A percentile compares a stretch with the other conserved stretches of the same genome.
These are phyloP conservation scores for Diachasma alloeum DNA, from an alignment of 1,140 invertebrate species.

Conservation along the genomic window DNA sequence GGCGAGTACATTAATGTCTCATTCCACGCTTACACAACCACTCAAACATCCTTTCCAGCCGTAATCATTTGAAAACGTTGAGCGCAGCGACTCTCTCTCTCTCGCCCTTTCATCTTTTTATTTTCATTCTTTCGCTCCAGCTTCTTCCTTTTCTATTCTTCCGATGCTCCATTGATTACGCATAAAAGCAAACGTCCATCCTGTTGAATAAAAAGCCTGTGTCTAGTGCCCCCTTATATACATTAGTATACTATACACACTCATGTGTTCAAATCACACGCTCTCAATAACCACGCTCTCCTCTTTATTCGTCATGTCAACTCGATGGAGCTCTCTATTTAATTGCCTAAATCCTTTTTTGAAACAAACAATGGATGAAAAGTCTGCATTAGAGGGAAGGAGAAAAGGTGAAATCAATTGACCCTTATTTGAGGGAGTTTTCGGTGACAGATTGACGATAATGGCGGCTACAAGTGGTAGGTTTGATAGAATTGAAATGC, in stretches of 20 bases:
- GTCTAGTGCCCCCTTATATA: neutral
- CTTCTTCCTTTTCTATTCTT: neutral
- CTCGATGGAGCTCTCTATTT: constrained; percentile 4
- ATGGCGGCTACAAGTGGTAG: neutral
- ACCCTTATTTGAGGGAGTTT: neutral
- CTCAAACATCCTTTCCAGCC: neutral
- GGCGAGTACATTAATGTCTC: constrained; percentile 14
- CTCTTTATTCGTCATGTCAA: neutral
- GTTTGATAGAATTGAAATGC: neutral
- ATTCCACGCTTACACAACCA: neutral
- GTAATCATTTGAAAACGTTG: neutral
- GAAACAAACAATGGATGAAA: neutral
- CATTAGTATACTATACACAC: neutral
- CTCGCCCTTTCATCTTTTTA: neutral
- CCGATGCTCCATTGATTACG: constrained; percentile 1
- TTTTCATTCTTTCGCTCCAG: neutral
- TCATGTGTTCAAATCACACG: constrained; percentile 16
- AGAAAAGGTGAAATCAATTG: neutral
- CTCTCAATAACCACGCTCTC: neutral
- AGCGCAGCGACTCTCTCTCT: neutral
- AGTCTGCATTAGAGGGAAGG: neutral
- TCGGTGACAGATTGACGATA: neutral
- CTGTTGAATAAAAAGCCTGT: constrained; percentile 2
- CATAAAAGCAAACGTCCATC: constrained; percentile 12
- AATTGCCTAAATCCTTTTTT: neutral